phyloP scores from a whole-genome alignment of 2,888 invertebrate genomes.

The Amphipoea lucens region DNA sequence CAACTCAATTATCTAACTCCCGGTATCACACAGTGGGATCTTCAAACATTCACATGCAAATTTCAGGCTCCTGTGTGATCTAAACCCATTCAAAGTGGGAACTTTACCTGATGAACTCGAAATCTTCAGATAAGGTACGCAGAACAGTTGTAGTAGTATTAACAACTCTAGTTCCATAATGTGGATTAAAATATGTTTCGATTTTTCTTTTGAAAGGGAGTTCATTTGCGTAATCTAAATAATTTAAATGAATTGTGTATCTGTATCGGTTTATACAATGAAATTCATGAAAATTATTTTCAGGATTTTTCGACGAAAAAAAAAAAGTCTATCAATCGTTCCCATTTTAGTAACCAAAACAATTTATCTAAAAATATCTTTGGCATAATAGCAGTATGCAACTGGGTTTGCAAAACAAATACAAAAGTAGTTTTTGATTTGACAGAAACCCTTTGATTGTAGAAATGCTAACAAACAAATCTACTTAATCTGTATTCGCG shows the following conservation, averaged over 20 bases:
- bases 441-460: no score
- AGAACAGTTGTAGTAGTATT: conserved; percentile 11
- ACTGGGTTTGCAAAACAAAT: background rate
- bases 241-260: background rate
- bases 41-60: conserved; percentile 60
- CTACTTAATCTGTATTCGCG: no score
- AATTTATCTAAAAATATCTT: background rate
- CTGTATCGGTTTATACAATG: background rate
- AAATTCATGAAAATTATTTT: background rate
- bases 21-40: conserved; percentile 29
- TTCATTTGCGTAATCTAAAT: conserved; percentile 15
- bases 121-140: conserved; percentile 40
- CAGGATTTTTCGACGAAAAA: background rate
- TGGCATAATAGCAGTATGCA: background rate
- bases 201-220: conserved; percentile 11
- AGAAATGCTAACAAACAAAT: no score
- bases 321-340: background rate
- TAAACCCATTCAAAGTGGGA: conserved; percentile 46
- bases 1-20: conserved; percentile 37
- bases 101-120: conserved; percentile 54
- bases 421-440: no score
- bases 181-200: background rate
- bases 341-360: no score
- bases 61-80: conserved; percentile 33
- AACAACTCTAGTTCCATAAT: conserved; percentile 17